Base-by-base conservation (phyloP, 1,140 invertebrate species). In the Drosophila arizonae region DNA sequence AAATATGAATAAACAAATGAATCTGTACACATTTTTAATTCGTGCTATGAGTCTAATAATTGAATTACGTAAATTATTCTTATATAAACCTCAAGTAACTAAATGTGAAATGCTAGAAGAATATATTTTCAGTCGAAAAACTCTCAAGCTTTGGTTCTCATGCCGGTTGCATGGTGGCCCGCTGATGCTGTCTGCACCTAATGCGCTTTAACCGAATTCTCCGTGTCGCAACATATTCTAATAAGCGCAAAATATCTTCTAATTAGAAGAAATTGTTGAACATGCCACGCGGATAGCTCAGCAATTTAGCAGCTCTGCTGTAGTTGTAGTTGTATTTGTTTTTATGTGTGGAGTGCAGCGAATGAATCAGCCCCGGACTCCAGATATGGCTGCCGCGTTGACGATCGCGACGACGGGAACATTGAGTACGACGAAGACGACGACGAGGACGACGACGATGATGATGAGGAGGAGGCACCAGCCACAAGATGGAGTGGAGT, bases 401-500 rank as follows among this genome's bases (percentile, higher is more conserved):
- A 81, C 74, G 79, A 66, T 62, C 33, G 65, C 51, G 36, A 65
- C 26, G 43, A 54, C 33, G 56, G 17, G 36, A 51, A 61, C 41
- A 39, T 46, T 52, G 69, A 50, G 46, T 39, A 63, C 26, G 30
- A 54, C 24, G 56, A 54, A 30, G 70, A 60, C 69, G 15, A 71
- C 50, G 45, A 58, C 26, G 41, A 52, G 24, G 56, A 30, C 6
- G 28, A 30, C 17, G 39, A 46, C 45, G 70, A 45, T 39, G 57
- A 33, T 15, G 64, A 60, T 56, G 71, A 82, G 68, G 76, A 72
- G 70, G 80, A 75, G 70, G 75, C 62, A 54, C 72, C 36, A 60
- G 63, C 57, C 39, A 72, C 76, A 79, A 82, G 80, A 82, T 82
- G 80, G 72, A 82, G 80, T 76, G 81, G 43, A 78, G 51, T 30